Evolutionary conservation across 2,888 invertebrate genomes (phyloP), one percentile per base, ranked within the genome.

Genomic region (Lypha dubia): DNA sequence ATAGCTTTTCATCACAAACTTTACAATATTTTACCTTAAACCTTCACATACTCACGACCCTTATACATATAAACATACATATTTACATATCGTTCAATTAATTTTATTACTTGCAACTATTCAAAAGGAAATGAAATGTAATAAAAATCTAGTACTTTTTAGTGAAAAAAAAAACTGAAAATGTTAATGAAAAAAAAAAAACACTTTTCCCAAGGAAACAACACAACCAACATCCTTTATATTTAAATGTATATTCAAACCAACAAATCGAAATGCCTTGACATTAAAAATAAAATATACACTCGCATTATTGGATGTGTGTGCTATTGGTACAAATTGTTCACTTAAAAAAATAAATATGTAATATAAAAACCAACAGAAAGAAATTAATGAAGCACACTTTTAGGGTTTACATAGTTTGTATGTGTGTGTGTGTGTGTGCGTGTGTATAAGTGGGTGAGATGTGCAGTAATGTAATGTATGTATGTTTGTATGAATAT

Each of bases 201-300:
- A n/a, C n/a, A n/a, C n/a, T n/a, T 35, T 58, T 74, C 68, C 46
- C 75, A 81, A 81, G 81, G 81, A 58, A 58, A 32, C 74, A 71
- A 51, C 67, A 49, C 24, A 49, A 49, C 28, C 28, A 51, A 51
- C 24, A 46, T 65, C 44, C 22, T 35, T 53, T 41, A 32, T 22
- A 56, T 20, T 22, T 24, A 56, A n/a, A 46, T 44, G 44, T 56
- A 28, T 70, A 51, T 68, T 49, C 15, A 41, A 9, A 22, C 32
- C 35, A 53, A 38, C 49, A 67, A 15, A 67, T 49, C 32, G 17
- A 46, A 20, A 46, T 67, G 46, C 65, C 65, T 67, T 67, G 65
- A 67, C 65, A 67, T 67, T 67, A 67, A 49, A 58, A 56, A 17
- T 8, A 7, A 17, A 35, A 58, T 11, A n/a, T 3, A 11, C 35